Evolutionary conservation across 1,140 invertebrate species (phyloP).

Genomic region (Pachypeltis micranthus): DNA sequence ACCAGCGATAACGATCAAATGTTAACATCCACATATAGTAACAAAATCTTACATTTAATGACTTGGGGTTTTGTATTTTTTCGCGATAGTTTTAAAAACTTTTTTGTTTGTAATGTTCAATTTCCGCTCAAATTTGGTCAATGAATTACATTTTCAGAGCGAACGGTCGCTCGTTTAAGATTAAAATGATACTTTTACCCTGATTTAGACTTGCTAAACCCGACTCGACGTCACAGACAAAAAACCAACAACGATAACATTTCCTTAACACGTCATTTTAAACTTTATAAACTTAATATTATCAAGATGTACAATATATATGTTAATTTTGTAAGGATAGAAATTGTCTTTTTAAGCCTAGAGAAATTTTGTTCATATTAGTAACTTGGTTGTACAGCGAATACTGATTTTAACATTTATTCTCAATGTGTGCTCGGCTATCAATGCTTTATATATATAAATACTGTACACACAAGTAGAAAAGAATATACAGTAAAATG

Average conservation of each 20-base stretch:
- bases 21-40: too few relatives aligned
- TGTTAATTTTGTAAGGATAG: slow-evolving; percentile 16
- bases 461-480: slow-evolving; percentile 15
- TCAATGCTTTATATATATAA: neutral
- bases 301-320: slow-evolving; percentile 17
- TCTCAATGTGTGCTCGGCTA: slow-evolving; percentile 9
- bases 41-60: neutral
- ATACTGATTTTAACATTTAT: slow-evolving; percentile 15
- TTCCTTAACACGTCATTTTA: slow-evolving; percentile 12
- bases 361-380: slow-evolving; percentile 18
- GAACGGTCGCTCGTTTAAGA: neutral
- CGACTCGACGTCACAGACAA: neutral
- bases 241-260: neutral
- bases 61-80: neutral
- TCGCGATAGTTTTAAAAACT: neutral
- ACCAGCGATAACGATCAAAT: too few relatives aligned
- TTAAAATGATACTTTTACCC: slow-evolving; percentile 3
- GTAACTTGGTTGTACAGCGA: slow-evolving; percentile 19
- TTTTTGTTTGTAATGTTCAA: neutral
- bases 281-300: slow-evolving; percentile 19
- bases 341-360: slow-evolving; percentile 18
- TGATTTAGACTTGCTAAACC: slow-evolving; percentile 11
- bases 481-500: slow-evolving; percentile 14
- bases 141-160: neutral
- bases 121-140: neutral